phyloP scores from a whole-genome alignment of 2,797 vertebrate genomes.

The Dicrostonyx torquatus region DNA sequence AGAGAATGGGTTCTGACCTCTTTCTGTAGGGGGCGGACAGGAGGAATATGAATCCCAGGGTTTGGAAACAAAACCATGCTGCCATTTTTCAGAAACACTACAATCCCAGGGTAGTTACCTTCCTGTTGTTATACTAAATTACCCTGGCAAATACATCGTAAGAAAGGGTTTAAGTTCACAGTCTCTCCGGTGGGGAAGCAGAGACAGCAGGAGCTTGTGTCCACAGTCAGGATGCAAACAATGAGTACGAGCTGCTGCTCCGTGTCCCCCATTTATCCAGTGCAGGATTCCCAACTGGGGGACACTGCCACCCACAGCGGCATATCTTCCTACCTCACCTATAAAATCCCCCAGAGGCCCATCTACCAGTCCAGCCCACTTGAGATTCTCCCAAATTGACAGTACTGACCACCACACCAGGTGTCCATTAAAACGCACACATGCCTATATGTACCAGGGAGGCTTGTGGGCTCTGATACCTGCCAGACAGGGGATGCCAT shows the following conservation, averaged over 20 bases:
- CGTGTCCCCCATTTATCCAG: not conserved
- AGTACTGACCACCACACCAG: not conserved
- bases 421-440: not conserved
- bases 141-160: not conserved
- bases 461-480: no score
- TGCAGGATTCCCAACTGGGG: not conserved
- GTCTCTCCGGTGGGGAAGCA: not conserved
- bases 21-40: not conserved
- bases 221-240: not conserved
- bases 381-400: not conserved
- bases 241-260: not conserved
- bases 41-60: not conserved
- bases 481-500: no score
- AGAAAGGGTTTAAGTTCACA: not conserved
- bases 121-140: not conserved
- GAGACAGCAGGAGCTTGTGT: not conserved
- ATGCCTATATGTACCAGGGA: no score
- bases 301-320: not conserved
- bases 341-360: not conserved
- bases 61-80: not conserved
- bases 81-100: not conserved
- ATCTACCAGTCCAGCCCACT: not conserved
- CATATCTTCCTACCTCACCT: not conserved
- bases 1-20: not conserved
- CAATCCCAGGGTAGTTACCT: not conserved